Evolutionary conservation across 53 echinoderm and acorn worm genomes (phyloP).

Genomic region (Astropecten irregularis): DNA sequence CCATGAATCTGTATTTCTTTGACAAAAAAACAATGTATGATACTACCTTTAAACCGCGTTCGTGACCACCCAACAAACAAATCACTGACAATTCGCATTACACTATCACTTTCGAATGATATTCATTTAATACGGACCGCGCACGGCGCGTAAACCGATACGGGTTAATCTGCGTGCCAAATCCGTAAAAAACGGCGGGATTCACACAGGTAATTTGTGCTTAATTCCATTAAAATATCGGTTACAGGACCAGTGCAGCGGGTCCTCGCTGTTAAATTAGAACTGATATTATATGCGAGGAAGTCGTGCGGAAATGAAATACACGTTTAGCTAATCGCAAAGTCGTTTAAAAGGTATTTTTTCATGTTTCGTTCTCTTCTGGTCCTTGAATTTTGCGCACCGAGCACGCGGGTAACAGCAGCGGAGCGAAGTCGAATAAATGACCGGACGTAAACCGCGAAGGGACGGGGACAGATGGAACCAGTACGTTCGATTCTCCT

Average conservation of each 20-base stretch:
- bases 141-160: slow-evolving; percentile 38
- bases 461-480: slow-evolving; percentile 47
- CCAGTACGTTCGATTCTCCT: slow-evolving; percentile 6
- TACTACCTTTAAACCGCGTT: no score
- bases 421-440: neutral
- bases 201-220: slow-evolving; percentile 19
- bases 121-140: slow-evolving; percentile 32
- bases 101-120: slow-evolving; percentile 40
- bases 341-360: slow-evolving; percentile 23
- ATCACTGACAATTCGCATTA: slow-evolving; percentile 29
- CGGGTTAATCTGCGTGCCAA: slow-evolving; percentile 5
- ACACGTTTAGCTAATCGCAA: slow-evolving; percentile 39
- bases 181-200: neutral
- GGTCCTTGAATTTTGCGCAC: neutral
- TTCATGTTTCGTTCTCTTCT: neutral
- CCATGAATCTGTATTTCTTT: no score
- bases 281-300: slow-evolving; percentile 33
- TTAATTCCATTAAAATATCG: slow-evolving; percentile 53
- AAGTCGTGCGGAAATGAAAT: slow-evolving; percentile 27
- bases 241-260: slow-evolving; percentile 10
- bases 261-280: slow-evolving; percentile 39
- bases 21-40: no score
- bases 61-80: no score
- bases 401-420: neutral
- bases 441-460: slow-evolving; percentile 32